A percentile compares a stretch with the other conserved stretches of the same genome.
These are phyloP conservation scores for Dinothrombium tinctorium DNA, from an alignment of 1,140 invertebrate genomes.

Conservation along the genomic window DNA sequence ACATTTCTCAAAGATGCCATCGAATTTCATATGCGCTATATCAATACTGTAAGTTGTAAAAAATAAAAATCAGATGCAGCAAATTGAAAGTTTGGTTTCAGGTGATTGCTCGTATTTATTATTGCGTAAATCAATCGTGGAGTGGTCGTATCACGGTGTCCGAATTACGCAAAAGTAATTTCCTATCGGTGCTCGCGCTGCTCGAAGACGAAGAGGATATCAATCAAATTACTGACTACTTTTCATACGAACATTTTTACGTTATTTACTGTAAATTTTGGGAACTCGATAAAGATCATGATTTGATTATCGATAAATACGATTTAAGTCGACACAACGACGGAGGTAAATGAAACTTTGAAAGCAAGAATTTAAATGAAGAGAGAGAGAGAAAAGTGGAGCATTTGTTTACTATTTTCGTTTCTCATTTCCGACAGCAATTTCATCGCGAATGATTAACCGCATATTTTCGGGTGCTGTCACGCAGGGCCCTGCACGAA, in stretches of 20 bases:
- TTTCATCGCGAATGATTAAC: conserved; percentile 84
- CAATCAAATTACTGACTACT: conserved; percentile 82
- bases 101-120: conserved; percentile 94
- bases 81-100: conserved; percentile 21
- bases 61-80: not conserved
- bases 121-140: conserved; percentile 94
- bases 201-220: conserved; percentile 76
- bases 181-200: conserved; percentile 30
- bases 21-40: conserved; percentile 95
- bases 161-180: conserved; percentile 75
- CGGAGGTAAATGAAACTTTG: conserved; percentile 38
- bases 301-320: conserved; percentile 74
- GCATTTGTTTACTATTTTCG: not conserved
- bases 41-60: conserved; percentile 59
- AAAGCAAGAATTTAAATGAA: not conserved
- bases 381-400: not conserved
- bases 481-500: conserved; percentile 34
- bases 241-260: conserved; percentile 99
- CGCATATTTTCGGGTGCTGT: conserved; percentile 93
- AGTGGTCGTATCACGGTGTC: conserved; percentile 65
- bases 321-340: conserved; percentile 87
- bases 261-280: conserved; percentile 99
- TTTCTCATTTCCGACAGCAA: conserved; percentile 31
- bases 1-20: conserved; percentile 87
- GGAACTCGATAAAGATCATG: conserved; percentile 95